Percentiles rank a stretch among this genome's conserved stretches.
Evolutionary conservation across 2,797 vertebrate species (phyloP).

Genomic region (Diplodus puntazzo): DNA sequence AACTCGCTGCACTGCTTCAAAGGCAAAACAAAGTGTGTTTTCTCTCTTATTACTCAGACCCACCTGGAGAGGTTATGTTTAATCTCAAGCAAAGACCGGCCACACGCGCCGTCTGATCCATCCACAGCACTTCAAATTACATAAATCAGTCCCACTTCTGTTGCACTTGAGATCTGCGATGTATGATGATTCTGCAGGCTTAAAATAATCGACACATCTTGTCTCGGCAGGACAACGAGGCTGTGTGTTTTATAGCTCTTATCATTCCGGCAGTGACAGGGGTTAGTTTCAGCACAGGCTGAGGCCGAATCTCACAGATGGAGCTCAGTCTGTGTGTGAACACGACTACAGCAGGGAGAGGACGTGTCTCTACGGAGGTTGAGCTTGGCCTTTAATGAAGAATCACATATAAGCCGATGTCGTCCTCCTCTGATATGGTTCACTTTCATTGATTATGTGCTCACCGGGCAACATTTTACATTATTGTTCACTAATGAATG

Average conservation of each 20-base stretch:
- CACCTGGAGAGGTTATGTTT: slow-evolving; percentile 38
- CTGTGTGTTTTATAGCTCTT: slow-evolving; percentile 16
- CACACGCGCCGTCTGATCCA: slow-evolving; percentile 21
- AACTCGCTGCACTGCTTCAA: not conserved
- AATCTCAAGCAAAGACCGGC: slow-evolving; percentile 34
- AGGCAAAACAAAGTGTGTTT: not conserved
- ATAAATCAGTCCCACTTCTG: slow-evolving; percentile 36
- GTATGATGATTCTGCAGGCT: slow-evolving; percentile 48
- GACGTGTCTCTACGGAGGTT: slow-evolving; percentile 6
- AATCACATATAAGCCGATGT: not conserved
- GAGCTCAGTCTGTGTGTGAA: slow-evolving; percentile 18
- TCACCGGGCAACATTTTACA: slow-evolving; percentile 39
- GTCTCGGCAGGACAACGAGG: slow-evolving; percentile 16
- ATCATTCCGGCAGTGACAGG: slow-evolving; percentile 25
- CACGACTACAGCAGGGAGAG: not conserved
- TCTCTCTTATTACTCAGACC: slow-evolving; percentile 16
- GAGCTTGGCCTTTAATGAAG: slow-evolving; percentile 7
- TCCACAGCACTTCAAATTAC: slow-evolving; percentile 42
- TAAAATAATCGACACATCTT: slow-evolving; percentile 47
- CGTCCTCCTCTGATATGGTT: slow-evolving; percentile 6
- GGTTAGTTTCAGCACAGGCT: slow-evolving; percentile 11
- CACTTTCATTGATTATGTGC: slow-evolving; percentile 32
- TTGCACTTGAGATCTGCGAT: slow-evolving; percentile 32
- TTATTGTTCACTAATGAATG: slow-evolving; percentile 53
- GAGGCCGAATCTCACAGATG: slow-evolving; percentile 29